Conservation (phyloP, 2,113 vertebrate species). For the Theristicus caerulescens region DNA sequence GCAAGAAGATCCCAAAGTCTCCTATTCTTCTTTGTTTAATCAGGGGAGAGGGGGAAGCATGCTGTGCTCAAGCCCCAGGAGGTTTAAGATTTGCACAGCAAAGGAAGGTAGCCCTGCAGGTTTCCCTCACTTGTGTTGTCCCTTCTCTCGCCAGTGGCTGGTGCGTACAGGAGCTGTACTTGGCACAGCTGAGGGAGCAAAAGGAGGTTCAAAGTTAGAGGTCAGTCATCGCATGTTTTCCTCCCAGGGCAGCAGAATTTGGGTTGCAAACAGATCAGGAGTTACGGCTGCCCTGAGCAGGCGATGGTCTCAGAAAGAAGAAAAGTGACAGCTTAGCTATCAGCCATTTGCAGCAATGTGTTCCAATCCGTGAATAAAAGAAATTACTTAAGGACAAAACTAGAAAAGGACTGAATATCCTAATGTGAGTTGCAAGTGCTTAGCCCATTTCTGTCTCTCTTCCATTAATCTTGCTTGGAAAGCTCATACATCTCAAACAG, state of each 20-base stretch:
- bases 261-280: neutral
- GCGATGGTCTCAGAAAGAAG: neutral
- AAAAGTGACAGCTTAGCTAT: neutral
- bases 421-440: neutral
- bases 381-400: neutral
- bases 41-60: neutral
- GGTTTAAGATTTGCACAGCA: neutral
- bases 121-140: neutral
- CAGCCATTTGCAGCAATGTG: neutral
- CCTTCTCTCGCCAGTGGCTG: neutral
- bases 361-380: neutral
- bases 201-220: neutral
- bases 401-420: neutral
- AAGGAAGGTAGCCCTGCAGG: neutral
- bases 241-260: neutral
- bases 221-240: neutral
- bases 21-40: neutral
- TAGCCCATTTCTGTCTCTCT: neutral
- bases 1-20: neutral
- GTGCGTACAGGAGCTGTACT: neutral
- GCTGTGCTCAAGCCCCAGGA: neutral
- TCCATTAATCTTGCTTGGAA: neutral
- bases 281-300: neutral
- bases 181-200: neutral
- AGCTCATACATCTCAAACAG: neutral